Percentiles rank a stretch among this genome's conserved stretches.
These are phyloP conservation scores for Dolichopus griseipennis DNA, from an alignment of 2,888 invertebrate genomes.

Conservation along the genomic window DNA sequence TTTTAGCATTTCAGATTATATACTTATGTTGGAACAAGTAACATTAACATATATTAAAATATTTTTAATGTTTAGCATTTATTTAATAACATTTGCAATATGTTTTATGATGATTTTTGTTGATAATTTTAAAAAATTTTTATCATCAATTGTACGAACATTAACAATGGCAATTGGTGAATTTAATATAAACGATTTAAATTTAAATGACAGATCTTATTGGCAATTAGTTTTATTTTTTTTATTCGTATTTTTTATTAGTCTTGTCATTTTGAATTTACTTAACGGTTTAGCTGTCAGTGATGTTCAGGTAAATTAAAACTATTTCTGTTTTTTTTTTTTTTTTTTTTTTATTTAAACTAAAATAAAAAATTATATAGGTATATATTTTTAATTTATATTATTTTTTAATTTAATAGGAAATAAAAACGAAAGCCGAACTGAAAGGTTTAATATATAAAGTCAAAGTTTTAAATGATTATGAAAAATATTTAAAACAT, in stretches of 20 bases:
- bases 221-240: neutral
- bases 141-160: neutral
- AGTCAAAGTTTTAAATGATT: neutral
- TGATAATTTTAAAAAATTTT: neutral
- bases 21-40: neutral
- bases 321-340: too few species aligned
- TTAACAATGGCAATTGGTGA: conserved; percentile 1
- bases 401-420: neutral
- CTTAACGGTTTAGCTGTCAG: neutral
- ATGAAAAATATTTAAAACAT: neutral
- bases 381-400: too few species aligned
- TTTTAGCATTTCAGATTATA: neutral
- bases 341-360: too few species aligned
- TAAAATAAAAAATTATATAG: too few species aligned
- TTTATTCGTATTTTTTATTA: neutral
- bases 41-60: neutral
- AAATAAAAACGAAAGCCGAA: neutral
- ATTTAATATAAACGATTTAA: neutral
- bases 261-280: neutral
- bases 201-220: neutral
- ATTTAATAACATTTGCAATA: neutral
- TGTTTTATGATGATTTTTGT: neutral
- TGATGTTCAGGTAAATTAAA: neutral
- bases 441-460: neutral
- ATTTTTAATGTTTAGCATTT: neutral